A percentile compares a stretch with the other conserved stretches of the same genome.
Conservation (phyloP, 64 coral and sea anemone species). For the Stichodactyla mertensii region DNA sequence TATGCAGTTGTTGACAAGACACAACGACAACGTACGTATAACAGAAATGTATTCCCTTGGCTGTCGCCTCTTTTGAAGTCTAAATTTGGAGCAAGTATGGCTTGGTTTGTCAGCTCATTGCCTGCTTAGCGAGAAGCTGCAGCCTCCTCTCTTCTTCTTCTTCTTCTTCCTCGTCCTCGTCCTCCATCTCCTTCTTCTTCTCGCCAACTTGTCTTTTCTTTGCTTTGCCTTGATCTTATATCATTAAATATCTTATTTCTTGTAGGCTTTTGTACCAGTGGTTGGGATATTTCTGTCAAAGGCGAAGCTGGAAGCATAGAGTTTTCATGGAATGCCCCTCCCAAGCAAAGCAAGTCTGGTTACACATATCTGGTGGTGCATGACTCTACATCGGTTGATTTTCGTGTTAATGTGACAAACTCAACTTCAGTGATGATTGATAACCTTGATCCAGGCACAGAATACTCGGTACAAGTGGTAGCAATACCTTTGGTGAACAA, state of each 20-base stretch:
- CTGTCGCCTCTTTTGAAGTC: background rate
- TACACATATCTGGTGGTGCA: background rate
- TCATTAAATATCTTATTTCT: background rate
- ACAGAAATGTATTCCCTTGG: background rate
- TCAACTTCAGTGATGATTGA: background rate
- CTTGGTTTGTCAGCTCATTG: too few relatives aligned
- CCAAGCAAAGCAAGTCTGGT: background rate
- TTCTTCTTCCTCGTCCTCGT: too few relatives aligned
- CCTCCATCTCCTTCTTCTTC: too few relatives aligned
- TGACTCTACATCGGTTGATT: background rate
- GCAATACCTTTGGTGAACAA: background rate
- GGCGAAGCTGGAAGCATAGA: background rate
- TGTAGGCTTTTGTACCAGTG: background rate
- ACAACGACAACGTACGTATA: background rate
- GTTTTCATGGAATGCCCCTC: background rate
- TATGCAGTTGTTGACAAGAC: background rate
- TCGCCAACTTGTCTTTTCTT: too few relatives aligned
- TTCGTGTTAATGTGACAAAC: background rate
- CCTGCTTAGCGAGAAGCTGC: too few relatives aligned
- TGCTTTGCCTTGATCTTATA: background rate
- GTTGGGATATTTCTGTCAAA: background rate
- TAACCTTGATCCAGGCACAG: background rate
- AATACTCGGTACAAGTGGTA: background rate
- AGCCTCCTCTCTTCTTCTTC: too few relatives aligned
- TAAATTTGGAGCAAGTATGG: too few relatives aligned